Evolutionary conservation across 37 sponge, comb jelly and placozoan genomes (phyloP), one percentile per base, ranked within the genome.

Genomic region (Mnemiopsis leidyi): DNA sequence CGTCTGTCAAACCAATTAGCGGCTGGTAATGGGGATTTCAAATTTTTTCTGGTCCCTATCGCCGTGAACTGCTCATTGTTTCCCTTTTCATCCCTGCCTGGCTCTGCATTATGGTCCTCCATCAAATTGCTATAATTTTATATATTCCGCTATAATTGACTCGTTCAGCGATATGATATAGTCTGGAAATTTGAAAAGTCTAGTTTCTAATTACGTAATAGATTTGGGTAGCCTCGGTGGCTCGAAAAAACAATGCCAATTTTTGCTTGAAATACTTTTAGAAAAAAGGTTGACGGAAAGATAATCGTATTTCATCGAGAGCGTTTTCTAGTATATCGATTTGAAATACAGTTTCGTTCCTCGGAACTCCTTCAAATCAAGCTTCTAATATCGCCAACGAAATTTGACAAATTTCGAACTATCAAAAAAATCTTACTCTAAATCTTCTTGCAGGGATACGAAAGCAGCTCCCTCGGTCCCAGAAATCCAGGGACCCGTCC

Each of bases 171-270:
- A 21, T 69, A 69, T 69, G 73, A 69, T 5, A 69, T 69, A 69
- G 1, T 1, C 7, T 69, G 1, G 73, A 69, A 69, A 69, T 69
- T 69, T 69, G 73, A 69, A 69, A 28, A 69, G 73, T 69, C 73
- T 69, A 69, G 73, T 69, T 69, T 69, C 73, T 69, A 69, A 69
- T 69, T 69, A 69, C 73, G 73, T 28, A 28, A 69, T 1, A 69
- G 2, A 69, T 69, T 69, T 69, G 24, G 73, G 73, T 25, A 69
- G 73, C 29, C 73, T 25, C 9, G 73, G 29, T 69, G 73, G 29
- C 73, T 69, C 2, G 28, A 25, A 20, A 25, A 69, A 25, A 25
- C 24, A 28, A 69, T 28, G 2, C 24, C 24, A 28, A 25, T 69
- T 25, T 25, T 21, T 28, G 24, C 73, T 28, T 21, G 73, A 28